Conservation (phyloP, 2,113 vertebrate species). For the Thunnus maccoyii region DNA sequence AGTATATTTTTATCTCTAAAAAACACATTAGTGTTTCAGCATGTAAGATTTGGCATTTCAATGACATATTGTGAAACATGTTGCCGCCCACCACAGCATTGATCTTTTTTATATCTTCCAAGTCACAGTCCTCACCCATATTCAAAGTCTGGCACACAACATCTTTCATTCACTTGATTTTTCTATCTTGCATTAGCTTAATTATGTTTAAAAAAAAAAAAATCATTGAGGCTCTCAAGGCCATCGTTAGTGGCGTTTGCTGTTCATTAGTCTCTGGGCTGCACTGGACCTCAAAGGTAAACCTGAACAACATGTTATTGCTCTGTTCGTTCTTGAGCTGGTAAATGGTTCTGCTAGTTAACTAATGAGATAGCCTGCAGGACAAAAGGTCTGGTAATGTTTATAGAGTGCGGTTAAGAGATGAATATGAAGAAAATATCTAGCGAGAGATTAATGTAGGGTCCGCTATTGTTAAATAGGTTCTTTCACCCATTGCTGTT, state of each 20-base stretch:
- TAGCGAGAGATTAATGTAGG: conserved; percentile 35
- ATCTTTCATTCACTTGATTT: conserved; percentile 11
- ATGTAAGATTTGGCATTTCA: background rate
- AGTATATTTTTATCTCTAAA: background rate
- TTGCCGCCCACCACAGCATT: conserved; percentile 7
- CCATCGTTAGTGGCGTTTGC: conserved; percentile 20
- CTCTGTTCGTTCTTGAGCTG: conserved; percentile 50
- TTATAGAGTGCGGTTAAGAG: conserved; percentile 46
- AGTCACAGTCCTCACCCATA: background rate
- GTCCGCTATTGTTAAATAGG: conserved; percentile 15
- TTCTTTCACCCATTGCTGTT: conserved; percentile 18
- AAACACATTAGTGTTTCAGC: background rate
- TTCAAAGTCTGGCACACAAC: conserved; percentile 7
- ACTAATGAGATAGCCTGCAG: conserved; percentile 62
- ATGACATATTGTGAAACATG: background rate
- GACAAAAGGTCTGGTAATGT: conserved; percentile 49
- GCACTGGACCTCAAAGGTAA: conserved; percentile 60
- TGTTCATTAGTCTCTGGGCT: conserved; percentile 59
- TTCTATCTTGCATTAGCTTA: conserved; percentile 41
- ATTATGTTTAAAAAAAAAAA: conserved; percentile 25
- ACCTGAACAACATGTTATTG: conserved; percentile 50
- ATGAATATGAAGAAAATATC: conserved; percentile 32
- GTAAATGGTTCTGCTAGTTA: conserved; percentile 60
- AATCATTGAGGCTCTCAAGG: conserved; percentile 34
- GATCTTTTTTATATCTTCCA: conserved; percentile 19